Evolutionary conservation across 2,797 vertebrate genomes (phyloP), one percentile per base, ranked within the genome.

Genomic region (Champsocephalus gunnari): DNA sequence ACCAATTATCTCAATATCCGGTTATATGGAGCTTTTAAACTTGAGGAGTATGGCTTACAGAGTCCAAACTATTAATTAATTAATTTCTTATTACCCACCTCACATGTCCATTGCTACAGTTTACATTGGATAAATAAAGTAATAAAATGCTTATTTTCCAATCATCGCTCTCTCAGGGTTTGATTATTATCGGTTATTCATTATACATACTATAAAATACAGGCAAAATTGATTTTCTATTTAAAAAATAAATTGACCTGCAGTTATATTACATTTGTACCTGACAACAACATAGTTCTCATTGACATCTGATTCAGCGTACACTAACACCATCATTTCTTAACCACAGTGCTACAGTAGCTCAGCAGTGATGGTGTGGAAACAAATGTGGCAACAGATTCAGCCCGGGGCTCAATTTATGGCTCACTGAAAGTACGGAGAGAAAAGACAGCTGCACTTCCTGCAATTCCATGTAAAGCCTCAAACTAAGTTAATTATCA

Each of bases 401-500:
- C 76, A 45, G 60, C 71, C 77, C 5, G 49, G 16, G 71, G 72
- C 75, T 82, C 66, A 75, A 72, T 75, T 76, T 76, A 80, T 81
- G 73, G 71, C 78, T 85, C 73, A 62, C 24, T 80, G 66, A 81
- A 75, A 66, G 63, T 17, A 66, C n/a, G 0, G 19, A 75, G 79
- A 75, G 70, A 75, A 77, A 85, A 77, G 72, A 76, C 68, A 75
- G 71, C 80, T 62, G 67, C 48, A 53, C 86, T 81, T 85, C 84
- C 83, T 84, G 73, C 75, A 79, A 76, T 73, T 81, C 74, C 54
- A 73, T 9, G 57, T 58, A 77, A 86, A 81, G 64, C 74, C 81
- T 63, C 38, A 82, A 81, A 82, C 68, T 74, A 77, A 85, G 80
- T 74, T 80, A 87, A 86, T 90, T 71, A 82, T 56, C 56, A 83